phyloP scores from a whole-genome alignment of 2,888 invertebrate genomes.

The Sthenelais limicola region DNA sequence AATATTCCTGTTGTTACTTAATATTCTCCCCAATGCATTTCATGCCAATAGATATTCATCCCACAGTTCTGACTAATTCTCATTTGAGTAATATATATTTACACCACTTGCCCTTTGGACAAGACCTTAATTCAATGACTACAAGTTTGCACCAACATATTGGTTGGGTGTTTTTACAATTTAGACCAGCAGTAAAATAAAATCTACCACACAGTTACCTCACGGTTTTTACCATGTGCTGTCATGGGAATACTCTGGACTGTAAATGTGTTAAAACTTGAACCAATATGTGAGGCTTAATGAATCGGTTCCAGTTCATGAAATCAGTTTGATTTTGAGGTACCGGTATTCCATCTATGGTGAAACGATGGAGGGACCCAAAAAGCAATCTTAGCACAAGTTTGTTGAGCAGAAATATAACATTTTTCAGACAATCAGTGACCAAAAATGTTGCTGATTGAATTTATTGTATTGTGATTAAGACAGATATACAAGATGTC shows the following conservation, averaged over 20 bases:
- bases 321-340: too few relatives aligned
- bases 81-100: slow-evolving; percentile 5
- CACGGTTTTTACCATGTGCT: slow-evolving; percentile 15
- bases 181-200: neutral
- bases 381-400: too few relatives aligned
- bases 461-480: slow-evolving; percentile 7
- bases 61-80: slow-evolving; percentile 15
- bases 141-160: too few relatives aligned
- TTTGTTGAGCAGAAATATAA: too few relatives aligned
- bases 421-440: neutral
- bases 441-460: slow-evolving; percentile 8
- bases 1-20: neutral
- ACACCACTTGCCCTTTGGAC: too few relatives aligned
- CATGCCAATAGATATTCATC: neutral
- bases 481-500: too few relatives aligned
- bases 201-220: slow-evolving; percentile 19
- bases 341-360: too few relatives aligned
- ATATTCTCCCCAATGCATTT: neutral
- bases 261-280: neutral
- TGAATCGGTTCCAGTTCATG: too few relatives aligned
- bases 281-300: too few relatives aligned
- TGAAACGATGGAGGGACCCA: too few relatives aligned
- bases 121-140: too few relatives aligned
- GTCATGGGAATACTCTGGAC: slow-evolving; percentile 12
- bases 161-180: neutral